These are phyloP conservation scores for Drosophila putrida DNA, from an alignment of 2,888 invertebrate species.

Conservation along the genomic window DNA sequence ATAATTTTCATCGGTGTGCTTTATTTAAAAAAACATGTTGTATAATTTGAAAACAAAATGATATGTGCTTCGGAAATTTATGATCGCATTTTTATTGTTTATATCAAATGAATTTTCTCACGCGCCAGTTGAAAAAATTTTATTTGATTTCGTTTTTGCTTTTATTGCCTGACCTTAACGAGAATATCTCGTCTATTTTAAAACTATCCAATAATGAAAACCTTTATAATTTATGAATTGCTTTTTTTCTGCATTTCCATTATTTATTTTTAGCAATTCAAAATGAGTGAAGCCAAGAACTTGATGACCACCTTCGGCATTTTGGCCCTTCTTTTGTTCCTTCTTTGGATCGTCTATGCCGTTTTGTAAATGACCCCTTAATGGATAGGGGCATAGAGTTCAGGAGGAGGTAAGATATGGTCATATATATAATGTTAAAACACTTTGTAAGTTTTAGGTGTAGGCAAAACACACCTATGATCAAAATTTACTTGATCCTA, in stretches of 20 bases:
- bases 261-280: constrained; percentile 51
- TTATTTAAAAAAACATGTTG: constrained; percentile 43
- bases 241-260: constrained; percentile 4
- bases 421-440: not conserved
- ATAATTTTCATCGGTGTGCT: constrained; percentile 25
- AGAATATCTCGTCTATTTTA: constrained; percentile 22
- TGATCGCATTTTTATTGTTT: constrained; percentile 57
- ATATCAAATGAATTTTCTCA: constrained; percentile 53
- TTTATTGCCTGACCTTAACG: constrained; percentile 45
- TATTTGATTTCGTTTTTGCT: constrained; percentile 20
- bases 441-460: not conserved
- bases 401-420: constrained; percentile 12
- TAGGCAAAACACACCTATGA: not conserved
- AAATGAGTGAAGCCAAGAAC: constrained; percentile 88
- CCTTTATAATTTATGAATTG: constrained; percentile 22
- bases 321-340: constrained; percentile 88
- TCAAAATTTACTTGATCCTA: too few species aligned
- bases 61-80: constrained; percentile 69
- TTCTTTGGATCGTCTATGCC: constrained; percentile 90
- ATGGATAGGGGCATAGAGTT: constrained; percentile 42
- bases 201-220: constrained; percentile 22
- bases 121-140: constrained; percentile 54
- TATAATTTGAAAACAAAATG: constrained; percentile 72
- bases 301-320: constrained; percentile 90
- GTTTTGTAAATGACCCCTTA: constrained; percentile 71